phyloP scores from a whole-genome alignment of 2,113 vertebrate genomes.

The Sula dactylatra region DNA sequence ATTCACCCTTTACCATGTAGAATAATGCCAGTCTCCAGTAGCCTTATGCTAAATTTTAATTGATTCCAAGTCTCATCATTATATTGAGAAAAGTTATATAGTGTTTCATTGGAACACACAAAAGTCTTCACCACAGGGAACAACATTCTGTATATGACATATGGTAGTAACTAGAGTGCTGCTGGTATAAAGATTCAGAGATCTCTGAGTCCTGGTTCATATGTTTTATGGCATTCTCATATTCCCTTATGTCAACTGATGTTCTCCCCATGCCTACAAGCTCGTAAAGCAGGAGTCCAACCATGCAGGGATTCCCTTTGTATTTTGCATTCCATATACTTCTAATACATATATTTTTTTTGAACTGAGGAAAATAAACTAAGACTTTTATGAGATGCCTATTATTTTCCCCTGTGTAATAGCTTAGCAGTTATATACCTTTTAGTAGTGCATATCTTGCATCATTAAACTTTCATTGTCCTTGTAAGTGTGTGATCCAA shows the following conservation, averaged over 20 bases:
- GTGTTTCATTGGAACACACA: not conserved
- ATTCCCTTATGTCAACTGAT: not conserved
- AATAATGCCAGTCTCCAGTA: not conserved
- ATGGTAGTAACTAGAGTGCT: not conserved
- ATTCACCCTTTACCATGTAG: not conserved
- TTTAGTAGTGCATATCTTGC: not conserved
- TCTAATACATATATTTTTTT: not conserved
- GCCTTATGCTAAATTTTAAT: not conserved
- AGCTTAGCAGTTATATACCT: not conserved
- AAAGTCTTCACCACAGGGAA: not conserved
- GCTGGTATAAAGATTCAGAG: not conserved
- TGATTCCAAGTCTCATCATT: not conserved
- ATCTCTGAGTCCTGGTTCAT: not conserved
- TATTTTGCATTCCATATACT: not conserved
- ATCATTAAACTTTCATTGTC: not conserved
- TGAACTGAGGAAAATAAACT: not conserved
- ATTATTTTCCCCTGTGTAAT: not conserved
- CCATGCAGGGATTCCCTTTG: not conserved
- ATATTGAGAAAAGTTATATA: not conserved
- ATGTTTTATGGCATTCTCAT: not conserved
- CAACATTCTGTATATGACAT: not conserved
- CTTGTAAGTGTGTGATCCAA: not conserved
- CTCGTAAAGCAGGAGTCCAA: not conserved
- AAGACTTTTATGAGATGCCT: not conserved
- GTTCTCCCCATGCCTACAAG: not conserved